Base-by-base conservation (phyloP, 2,797 vertebrate genomes). In the Vireo griseus region DNA sequence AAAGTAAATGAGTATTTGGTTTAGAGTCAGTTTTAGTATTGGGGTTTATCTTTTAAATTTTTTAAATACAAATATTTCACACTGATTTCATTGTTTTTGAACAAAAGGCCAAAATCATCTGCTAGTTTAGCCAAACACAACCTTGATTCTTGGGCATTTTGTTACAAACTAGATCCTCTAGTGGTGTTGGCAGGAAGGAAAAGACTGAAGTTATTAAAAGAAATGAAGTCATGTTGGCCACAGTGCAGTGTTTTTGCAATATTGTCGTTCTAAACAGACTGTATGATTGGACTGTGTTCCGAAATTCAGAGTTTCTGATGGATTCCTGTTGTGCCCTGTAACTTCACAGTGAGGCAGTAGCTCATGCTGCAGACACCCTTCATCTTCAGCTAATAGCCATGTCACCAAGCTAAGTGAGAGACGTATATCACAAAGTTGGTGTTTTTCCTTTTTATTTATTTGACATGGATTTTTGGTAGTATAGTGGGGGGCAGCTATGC, bases 131-230 rank as follows among this genome's bases (percentile, higher is more conserved):
- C 61, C 14, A 29, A 86, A 75, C 5, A 21, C 42, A 61, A 17
- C 48, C 31, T 51, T 81, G 69, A 72, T 79, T 87, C 37, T 61
- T 61, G 62, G 47, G 51, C 35, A 68, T 86, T 57, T 88, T 50
- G 11, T 86, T 83, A 21, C 10, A 17, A 81, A 17, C 31, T 81
- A 48, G 55, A 40, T 90, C 33, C 25, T 91, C 17, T 31, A 2
- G 18, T 67, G 15, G 11, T 93, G 33, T 67, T 95, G 65, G 12
- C 87, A 89, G 78, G 84, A 94, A 91, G 61, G 75, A 92, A 94
- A 86, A n/a, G 78, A 77, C 26, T 68, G 51, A 86, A 58, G 42
- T 90, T 92, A 79, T 58, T 85, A 35, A 84, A 81, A 71, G 86
- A 87, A 82, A 71, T 92, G 15, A 91, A 77, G 54, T 88, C 31